Conservation (phyloP, 2,888 invertebrate species). For the Agelastica alni region DNA sequence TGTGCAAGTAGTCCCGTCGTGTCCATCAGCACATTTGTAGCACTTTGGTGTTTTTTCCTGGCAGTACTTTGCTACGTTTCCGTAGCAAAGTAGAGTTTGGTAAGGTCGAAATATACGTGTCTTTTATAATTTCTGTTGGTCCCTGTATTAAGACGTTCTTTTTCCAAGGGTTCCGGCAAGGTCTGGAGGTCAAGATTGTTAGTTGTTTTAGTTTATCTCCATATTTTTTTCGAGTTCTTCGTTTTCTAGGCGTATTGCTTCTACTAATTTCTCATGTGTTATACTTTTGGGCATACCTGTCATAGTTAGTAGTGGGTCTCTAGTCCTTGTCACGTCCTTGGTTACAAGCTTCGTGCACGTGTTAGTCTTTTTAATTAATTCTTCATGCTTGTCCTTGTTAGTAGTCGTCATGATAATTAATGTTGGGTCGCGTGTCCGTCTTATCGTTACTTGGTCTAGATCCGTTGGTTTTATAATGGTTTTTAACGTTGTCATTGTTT, state of each 20-base stretch:
- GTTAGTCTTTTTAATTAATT: background rate
- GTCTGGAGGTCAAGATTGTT: no score
- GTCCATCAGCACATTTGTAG: conserved; percentile 12
- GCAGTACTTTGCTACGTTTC: conserved; percentile 17
- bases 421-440: background rate
- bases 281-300: background rate
- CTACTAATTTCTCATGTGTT: background rate
- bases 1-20: conserved; percentile 2
- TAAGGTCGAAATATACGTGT: background rate
- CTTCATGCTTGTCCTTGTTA: background rate
- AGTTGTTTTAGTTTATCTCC: no score
- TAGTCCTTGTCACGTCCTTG: background rate
- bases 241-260: background rate
- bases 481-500: background rate
- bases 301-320: background rate
- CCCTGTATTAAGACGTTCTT: background rate
- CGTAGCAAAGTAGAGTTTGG: background rate
- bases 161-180: conserved; percentile 4
- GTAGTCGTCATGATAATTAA: background rate
- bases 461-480: background rate
- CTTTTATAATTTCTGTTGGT: background rate
- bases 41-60: background rate
- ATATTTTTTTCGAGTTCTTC: background rate
- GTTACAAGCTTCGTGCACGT: background rate
- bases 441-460: background rate